Conservation (phyloP, 2,113 vertebrate genomes). For the Patagioenas fasciata region DNA sequence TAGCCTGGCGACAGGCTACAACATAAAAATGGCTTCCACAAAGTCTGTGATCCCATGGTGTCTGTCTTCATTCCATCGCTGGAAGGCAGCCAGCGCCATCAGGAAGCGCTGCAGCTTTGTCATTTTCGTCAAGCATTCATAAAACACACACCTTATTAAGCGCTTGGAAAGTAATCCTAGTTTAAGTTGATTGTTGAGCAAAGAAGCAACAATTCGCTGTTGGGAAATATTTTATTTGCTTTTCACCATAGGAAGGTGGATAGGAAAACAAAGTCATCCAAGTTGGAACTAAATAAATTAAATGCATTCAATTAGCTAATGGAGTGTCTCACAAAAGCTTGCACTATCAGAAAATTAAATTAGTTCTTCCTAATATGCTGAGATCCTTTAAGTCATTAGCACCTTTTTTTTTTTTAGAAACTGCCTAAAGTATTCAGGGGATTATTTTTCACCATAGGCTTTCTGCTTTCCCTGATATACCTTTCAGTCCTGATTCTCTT, state of each 20-base stretch:
- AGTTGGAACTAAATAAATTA: slow-evolving; percentile 4
- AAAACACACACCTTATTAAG: slow-evolving; percentile 12
- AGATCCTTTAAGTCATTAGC: not conserved
- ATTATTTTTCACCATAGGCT: not conserved
- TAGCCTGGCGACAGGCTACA: not conserved
- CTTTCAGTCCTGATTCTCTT: not conserved
- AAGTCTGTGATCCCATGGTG: not conserved
- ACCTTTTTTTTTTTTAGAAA: not conserved
- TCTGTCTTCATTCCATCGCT: not conserved
- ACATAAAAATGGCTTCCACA: not conserved
- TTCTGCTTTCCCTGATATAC: not conserved
- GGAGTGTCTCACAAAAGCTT: slow-evolving; percentile 9
- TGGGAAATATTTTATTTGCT: not conserved
- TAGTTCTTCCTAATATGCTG: not conserved
- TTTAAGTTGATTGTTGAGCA: not conserved
- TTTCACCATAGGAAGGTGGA: slow-evolving; percentile 1
- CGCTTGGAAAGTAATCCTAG: not conserved
- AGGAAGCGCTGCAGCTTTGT: not conserved
- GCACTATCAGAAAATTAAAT: slow-evolving; percentile 33
- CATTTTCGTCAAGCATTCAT: not conserved
- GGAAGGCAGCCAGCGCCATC: not conserved
- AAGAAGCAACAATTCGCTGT: not conserved
- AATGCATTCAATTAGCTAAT: slow-evolving; percentile 57
- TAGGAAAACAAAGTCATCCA: slow-evolving; percentile 35
- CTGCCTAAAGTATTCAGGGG: not conserved